Percentiles rank a stretch among this genome's conserved stretches.
Evolutionary conservation across 2,888 invertebrate genomes (phyloP).

Genomic region (Ryuthela nishihirai): DNA sequence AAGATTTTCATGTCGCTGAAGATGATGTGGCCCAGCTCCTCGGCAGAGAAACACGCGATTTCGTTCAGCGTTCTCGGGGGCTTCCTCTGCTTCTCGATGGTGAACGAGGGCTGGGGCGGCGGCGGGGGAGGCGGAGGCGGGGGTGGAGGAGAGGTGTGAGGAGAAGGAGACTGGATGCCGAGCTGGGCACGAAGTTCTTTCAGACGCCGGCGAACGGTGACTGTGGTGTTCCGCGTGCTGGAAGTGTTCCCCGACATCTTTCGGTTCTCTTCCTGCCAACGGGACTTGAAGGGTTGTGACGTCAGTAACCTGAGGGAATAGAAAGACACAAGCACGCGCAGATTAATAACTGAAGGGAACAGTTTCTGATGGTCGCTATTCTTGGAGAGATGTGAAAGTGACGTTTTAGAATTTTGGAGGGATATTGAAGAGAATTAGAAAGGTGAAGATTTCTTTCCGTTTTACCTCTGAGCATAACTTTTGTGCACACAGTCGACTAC

Average conservation of each 20-base stretch:
- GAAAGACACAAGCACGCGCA: no score
- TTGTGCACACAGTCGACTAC: no score
- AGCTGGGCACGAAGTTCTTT: conserved; percentile 32
- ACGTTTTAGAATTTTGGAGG: no score
- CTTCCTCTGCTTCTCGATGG: neutral
- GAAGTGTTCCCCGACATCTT: neutral
- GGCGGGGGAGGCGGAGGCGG: neutral
- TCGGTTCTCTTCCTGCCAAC: conserved; percentile 28
- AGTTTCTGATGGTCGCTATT: no score
- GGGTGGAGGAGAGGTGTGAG: conserved; percentile 9
- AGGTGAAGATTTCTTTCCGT: no score
- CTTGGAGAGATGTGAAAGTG: no score
- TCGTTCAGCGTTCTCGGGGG: conserved; percentile 17
- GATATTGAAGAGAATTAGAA: no score
- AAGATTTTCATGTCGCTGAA: conserved; percentile 34
- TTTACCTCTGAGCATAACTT: no score
- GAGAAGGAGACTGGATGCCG: conserved; percentile 28
- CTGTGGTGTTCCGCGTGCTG: conserved; percentile 18
- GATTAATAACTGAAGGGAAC: no score
- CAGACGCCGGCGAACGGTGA: conserved; percentile 26
- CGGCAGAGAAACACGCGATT: conserved; percentile 5
- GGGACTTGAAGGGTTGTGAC: conserved; percentile 14
- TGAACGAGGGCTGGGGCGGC: neutral
- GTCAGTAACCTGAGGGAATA: no score
- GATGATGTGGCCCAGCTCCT: conserved; percentile 17